Percentiles rank a stretch among this genome's conserved stretches.
Conservation (phyloP, 2,888 invertebrate genomes). For the Norana najaformis region DNA sequence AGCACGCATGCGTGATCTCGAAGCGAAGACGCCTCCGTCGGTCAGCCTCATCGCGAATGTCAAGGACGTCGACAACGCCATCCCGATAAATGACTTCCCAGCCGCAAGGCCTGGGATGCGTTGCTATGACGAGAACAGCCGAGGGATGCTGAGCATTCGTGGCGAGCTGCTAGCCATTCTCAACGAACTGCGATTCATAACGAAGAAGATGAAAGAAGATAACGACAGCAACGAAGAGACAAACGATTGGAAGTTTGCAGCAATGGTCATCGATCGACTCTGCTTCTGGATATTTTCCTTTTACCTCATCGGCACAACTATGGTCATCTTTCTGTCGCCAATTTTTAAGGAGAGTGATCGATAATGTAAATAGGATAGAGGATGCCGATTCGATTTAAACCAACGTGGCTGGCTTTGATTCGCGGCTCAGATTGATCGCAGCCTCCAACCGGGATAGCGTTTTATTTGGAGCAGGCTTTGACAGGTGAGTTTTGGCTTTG, state of each 20-base stretch:
- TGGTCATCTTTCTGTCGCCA: slow-evolving; percentile 43
- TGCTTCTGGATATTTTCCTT: slow-evolving; percentile 45
- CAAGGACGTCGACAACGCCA: slow-evolving; percentile 48
- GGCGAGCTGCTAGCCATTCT: slow-evolving; percentile 47
- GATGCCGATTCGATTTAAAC: neutral
- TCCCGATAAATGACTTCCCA: slow-evolving; percentile 39
- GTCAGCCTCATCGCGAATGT: slow-evolving; percentile 47
- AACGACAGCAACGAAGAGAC: slow-evolving; percentile 40
- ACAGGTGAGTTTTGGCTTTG: neutral
- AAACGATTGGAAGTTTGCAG: slow-evolving; percentile 45
- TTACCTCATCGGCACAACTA: slow-evolving; percentile 42
- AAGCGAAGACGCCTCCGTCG: slow-evolving; percentile 46
- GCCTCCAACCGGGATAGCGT: neutral
- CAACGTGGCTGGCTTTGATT: neutral
- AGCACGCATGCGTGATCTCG: slow-evolving; percentile 47
- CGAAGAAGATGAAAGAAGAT: slow-evolving; percentile 48
- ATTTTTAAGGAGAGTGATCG: neutral
- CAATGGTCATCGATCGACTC: slow-evolving; percentile 46
- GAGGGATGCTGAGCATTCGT: slow-evolving; percentile 39
- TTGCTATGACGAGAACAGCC: neutral
- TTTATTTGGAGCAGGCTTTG: neutral
- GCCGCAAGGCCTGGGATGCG: neutral
- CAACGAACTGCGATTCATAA: slow-evolving; percentile 48
- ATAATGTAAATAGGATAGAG: neutral
- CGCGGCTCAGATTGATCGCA: neutral